Conservation (phyloP, 2,888 invertebrate genomes). For the Diaperis boleti region DNA sequence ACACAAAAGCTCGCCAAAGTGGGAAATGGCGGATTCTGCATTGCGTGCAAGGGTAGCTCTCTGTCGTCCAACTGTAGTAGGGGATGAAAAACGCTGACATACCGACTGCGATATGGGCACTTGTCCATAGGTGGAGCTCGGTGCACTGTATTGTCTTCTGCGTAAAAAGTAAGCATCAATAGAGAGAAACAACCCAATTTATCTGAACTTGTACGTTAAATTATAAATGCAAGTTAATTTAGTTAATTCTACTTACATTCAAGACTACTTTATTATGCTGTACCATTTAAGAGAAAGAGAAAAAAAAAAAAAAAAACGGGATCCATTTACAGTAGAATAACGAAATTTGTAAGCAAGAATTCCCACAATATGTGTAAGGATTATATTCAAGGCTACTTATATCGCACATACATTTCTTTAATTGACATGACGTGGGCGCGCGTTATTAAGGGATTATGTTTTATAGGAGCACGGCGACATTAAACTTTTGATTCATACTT, state of each 20-base stretch:
- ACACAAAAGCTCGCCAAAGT: constrained; percentile 35
- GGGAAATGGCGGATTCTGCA: constrained; percentile 38
- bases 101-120: constrained; percentile 39
- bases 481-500: constrained; percentile 1
- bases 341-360: constrained; percentile 16
- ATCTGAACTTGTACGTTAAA: background rate
- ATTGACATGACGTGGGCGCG: constrained; percentile 16
- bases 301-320: background rate
- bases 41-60: constrained; percentile 36
- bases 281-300: background rate
- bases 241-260: constrained; percentile 13
- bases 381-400: constrained; percentile 13
- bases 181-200: too few species aligned
- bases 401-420: constrained; percentile 14
- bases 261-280: background rate
- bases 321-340: constrained; percentile 15
- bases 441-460: constrained; percentile 8
- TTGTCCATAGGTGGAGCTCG: constrained; percentile 47
- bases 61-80: constrained; percentile 26
- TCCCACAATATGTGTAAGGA: constrained; percentile 3
- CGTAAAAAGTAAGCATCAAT: too few species aligned
- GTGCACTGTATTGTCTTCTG: too few species aligned
- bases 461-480: constrained; percentile 1
- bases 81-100: constrained; percentile 36
- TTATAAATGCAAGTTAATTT: constrained; percentile 1